Evolutionary conservation across 2,888 invertebrate genomes (phyloP).

Genomic region (Spialia ferax): DNA sequence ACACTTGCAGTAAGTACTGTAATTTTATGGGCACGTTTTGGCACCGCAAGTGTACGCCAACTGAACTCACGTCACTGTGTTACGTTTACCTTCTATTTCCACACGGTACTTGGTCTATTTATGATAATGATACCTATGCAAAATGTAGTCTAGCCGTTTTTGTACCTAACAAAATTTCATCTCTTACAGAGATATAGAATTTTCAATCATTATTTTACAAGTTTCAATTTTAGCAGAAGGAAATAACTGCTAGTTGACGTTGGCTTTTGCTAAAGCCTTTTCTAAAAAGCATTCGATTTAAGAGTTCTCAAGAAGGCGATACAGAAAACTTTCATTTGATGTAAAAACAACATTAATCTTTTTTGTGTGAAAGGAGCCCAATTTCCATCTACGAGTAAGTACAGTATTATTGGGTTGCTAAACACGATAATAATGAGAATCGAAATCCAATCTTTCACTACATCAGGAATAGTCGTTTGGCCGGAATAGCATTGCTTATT

Average conservation of each 20-base stretch:
- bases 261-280: too few species aligned
- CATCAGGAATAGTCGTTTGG: too few species aligned
- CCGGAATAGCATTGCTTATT: too few species aligned
- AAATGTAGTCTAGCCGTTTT: conserved; percentile 59
- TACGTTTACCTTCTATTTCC: conserved; percentile 56
- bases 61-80: conserved; percentile 55
- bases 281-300: too few species aligned
- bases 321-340: too few species aligned
- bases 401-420: too few species aligned
- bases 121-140: conserved; percentile 55
- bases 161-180: conserved; percentile 63
- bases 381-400: too few species aligned
- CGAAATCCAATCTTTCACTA: too few species aligned
- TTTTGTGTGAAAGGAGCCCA: too few species aligned
- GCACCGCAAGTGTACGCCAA: conserved; percentile 53
- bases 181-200: not conserved
- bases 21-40: conserved; percentile 62
- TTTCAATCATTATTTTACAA: not conserved
- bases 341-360: too few species aligned
- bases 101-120: conserved; percentile 67
- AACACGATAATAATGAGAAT: too few species aligned
- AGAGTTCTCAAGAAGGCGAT: too few species aligned
- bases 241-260: not conserved
- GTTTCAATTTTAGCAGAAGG: not conserved
- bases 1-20: conserved; percentile 49